Evolutionary conservation across 2,797 vertebrate species (phyloP), one percentile per base, ranked within the genome.

Genomic region (Trachops cirrhosus): DNA sequence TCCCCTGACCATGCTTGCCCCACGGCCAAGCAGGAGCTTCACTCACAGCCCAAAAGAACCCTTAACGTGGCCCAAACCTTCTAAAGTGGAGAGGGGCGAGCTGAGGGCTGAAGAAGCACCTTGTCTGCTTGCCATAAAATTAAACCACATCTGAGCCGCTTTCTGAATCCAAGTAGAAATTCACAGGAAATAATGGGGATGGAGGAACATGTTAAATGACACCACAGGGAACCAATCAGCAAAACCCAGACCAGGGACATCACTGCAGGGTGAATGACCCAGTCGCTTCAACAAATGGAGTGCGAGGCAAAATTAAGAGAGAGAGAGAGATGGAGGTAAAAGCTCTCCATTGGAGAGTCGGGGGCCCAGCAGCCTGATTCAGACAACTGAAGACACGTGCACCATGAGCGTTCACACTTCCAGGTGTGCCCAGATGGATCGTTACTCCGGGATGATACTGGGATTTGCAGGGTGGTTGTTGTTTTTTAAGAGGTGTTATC

Each of bases 161-260:
- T 39, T 80, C 83, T 41, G 68, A 87, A 82, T 75, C 68, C 68
- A 67, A 11, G n/a, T 22, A 26, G 37, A 87, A 82, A 86, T 26
- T 74, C 41, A 26, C 39, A 74, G 83, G 39, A 74, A 71, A 48
- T 34, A 48, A 1, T 16, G 39, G 67, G 39, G 46, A 57, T 11
- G 1, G 75, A 37, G 39, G 75, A 9, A 34, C 50, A 6, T 2
- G 26, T 18, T 19, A 54, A 52, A 37, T 9, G 37, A 62, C 59
- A 52, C 44, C 44, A 29, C 2, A 9, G 29, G 50, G 82, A 80
- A 9, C 39, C 50, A 52, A 0, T 32, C 0, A 2, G 37, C 24
- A 52, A 52, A 62, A 68, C 16, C 12, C 48, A 24, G 24, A 41
- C 3, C 1, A 7, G 41, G 41, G 71, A n/a, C 21, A 4, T 46